Conservation (phyloP, 2,888 invertebrate genomes). For the Gymnocheta viridis region DNA sequence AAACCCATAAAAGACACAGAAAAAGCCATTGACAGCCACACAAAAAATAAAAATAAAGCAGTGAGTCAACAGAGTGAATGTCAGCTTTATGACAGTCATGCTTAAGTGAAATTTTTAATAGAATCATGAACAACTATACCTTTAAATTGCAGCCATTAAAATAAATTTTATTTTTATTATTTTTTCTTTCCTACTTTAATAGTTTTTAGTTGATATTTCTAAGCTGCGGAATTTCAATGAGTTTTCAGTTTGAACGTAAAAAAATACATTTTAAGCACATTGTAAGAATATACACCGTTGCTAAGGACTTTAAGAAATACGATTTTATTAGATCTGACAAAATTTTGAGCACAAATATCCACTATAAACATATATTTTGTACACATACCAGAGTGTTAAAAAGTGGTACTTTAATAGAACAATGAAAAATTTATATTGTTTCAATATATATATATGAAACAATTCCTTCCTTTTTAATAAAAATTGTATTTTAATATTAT, state of each 20-base stretch:
- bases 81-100: slow-evolving; percentile 61
- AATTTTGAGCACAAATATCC: too few relatives aligned
- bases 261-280: not conserved
- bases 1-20: slow-evolving; percentile 15
- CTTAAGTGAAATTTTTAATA: slow-evolving; percentile 53
- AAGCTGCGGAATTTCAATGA: slow-evolving; percentile 28
- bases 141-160: slow-evolving; percentile 33
- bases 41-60: slow-evolving; percentile 1
- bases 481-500: too few relatives aligned
- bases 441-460: too few relatives aligned
- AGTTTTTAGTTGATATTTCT: slow-evolving; percentile 10
- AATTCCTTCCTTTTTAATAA: too few relatives aligned
- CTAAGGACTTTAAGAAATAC: too few relatives aligned
- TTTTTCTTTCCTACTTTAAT: not conserved
- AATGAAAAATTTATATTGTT: too few relatives aligned
- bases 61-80: slow-evolving; percentile 51
- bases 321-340: too few relatives aligned
- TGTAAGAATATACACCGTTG: not conserved
- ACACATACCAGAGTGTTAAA: too few relatives aligned
- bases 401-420: too few relatives aligned
- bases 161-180: slow-evolving; percentile 19
- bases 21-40: slow-evolving; percentile 10
- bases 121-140: slow-evolving; percentile 49
- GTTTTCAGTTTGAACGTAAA: not conserved
- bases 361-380: too few relatives aligned